phyloP scores from a whole-genome alignment of 2,888 invertebrate genomes.

The Leucophenga montana region DNA sequence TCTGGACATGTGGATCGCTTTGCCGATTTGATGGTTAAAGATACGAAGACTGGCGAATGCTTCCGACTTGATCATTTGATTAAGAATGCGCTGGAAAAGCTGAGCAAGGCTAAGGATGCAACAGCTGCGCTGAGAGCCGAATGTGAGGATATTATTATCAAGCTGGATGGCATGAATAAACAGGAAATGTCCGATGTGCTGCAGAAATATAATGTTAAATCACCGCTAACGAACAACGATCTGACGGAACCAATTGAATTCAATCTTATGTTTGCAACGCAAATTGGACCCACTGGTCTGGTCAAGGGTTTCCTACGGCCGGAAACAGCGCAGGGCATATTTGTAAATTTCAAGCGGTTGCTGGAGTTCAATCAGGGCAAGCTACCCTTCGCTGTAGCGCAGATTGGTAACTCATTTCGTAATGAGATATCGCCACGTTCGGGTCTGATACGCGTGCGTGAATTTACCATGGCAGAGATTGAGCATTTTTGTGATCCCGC shows the following conservation, averaged over 20 bases:
- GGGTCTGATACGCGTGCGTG: slow-evolving; percentile 94
- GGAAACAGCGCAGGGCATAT: slow-evolving; percentile 99
- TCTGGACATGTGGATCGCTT: slow-evolving; percentile 99
- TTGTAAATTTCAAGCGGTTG: slow-evolving; percentile 98
- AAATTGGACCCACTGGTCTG: slow-evolving; percentile 96
- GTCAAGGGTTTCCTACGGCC: slow-evolving; percentile 95
- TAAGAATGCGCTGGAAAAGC: slow-evolving; percentile 92
- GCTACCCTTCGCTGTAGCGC: slow-evolving; percentile 98
- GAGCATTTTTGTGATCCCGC: slow-evolving; percentile 98
- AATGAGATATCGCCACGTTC: slow-evolving; percentile 99
- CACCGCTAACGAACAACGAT: slow-evolving; percentile 95
- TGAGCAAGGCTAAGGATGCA: slow-evolving; percentile 87
- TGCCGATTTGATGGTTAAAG: slow-evolving; percentile 99
- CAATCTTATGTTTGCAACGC: slow-evolving; percentile 98
- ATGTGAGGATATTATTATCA: slow-evolving; percentile 69
- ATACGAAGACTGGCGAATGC: slow-evolving; percentile 95
- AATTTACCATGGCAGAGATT: slow-evolving; percentile 99
- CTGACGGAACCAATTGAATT: slow-evolving; percentile 97
- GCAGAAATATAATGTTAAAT: slow-evolving; percentile 91
- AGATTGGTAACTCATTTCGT: slow-evolving; percentile 98
- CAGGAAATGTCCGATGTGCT: slow-evolving; percentile 91
- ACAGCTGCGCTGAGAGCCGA: slow-evolving; percentile 76
- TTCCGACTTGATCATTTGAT: slow-evolving; percentile 98
- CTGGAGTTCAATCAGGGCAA: slow-evolving; percentile 97
- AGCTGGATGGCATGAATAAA: slow-evolving; percentile 92